Evolutionary conservation across 2,888 invertebrate genomes (phyloP), one percentile per base, ranked within the genome.

Genomic region (Temnothorax ravouxi): DNA sequence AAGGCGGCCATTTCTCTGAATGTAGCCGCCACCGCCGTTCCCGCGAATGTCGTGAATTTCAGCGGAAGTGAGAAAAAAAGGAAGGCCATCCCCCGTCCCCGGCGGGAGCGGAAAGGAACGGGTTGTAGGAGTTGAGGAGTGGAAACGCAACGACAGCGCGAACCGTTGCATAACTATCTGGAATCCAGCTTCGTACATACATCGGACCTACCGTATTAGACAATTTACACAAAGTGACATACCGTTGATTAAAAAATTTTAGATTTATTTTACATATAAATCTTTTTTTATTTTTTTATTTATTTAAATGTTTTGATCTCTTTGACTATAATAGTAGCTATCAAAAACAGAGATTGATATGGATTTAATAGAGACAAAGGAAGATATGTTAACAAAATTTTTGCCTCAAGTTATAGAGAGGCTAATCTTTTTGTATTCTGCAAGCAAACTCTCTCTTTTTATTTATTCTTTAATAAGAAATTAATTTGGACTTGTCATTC

Each of bases 31-130:
- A 76, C 79, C 72, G 25, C 72, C 79, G 87, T 89, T 91, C 90
- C 85, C 90, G 82, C 83, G 88, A 87, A 90, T 66, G 84, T 85
- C 88, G 88, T 90, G 88, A 86, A 87, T 86, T 85, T 84, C 72
- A 54, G 72, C 61, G 62, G 25, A 69, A 79, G 64, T 62, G 71
- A 66, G 82, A 38, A 64, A 47, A 34, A 56, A 75, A 61, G 82
- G 41, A 69, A 25, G 67, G 21, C 61, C 38, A 29, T 3, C 6
- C 6, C 34, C 34, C 34, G 5, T 6, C 34, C 34, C 34, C 21
- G 44, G 29, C 11, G 21, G 74, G 61, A 44, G 50, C 29, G 25
- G 25, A 44, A 47, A 74, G 56, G 74, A 79, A 79, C 64, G 67
- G 11, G 21, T 79, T 59, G 71, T 21, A 64, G 34, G 64, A 21